These are phyloP conservation scores for Caenorhabditis sp. DNA, from an alignment of 2,888 invertebrate genomes.

Conservation along the genomic window DNA sequence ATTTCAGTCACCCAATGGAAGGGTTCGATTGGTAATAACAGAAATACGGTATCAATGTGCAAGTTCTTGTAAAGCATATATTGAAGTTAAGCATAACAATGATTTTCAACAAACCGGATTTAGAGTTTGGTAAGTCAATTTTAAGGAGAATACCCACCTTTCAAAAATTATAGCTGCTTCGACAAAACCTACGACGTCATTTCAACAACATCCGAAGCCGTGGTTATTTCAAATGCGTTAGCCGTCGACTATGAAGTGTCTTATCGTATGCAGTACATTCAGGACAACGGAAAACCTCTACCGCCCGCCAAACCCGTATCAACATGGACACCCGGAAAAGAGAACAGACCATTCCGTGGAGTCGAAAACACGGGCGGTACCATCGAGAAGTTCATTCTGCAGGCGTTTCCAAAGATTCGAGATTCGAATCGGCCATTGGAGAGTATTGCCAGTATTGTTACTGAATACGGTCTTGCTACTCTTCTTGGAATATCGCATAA, in stretches of 20 bases:
- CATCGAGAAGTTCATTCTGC: slow-evolving; percentile 68
- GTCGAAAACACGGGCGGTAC: slow-evolving; percentile 57
- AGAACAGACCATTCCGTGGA: slow-evolving; percentile 67
- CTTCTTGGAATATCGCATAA: slow-evolving; percentile 45
- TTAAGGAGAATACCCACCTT: neutral
- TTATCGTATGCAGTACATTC: slow-evolving; percentile 34
- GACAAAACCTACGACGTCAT: slow-evolving; percentile 58
- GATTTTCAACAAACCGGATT: slow-evolving; percentile 70
- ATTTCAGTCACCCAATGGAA: slow-evolving; percentile 36
- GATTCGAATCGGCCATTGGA: slow-evolving; percentile 50
- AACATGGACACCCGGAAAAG: slow-evolving; percentile 65
- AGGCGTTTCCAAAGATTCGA: slow-evolving; percentile 62
- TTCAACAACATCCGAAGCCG: slow-evolving; percentile 66
- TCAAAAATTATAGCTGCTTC: slow-evolving; percentile 56
- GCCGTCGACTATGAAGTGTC: slow-evolving; percentile 48
- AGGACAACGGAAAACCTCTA: slow-evolving; percentile 38
- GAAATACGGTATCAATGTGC: slow-evolving; percentile 62
- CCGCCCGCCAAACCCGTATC: slow-evolving; percentile 53
- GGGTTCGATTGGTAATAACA: slow-evolving; percentile 59
- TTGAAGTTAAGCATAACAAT: slow-evolving; percentile 66
- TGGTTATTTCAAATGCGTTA: slow-evolving; percentile 57
- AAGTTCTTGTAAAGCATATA: slow-evolving; percentile 61
- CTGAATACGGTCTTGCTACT: slow-evolving; percentile 49
- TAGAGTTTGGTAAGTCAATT: slow-evolving; percentile 61
- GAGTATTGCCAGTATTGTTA: slow-evolving; percentile 50